Evolutionary conservation across 64 coral and sea anemone species (phyloP).

Genomic region (Dendrophyllia cribrosa): DNA sequence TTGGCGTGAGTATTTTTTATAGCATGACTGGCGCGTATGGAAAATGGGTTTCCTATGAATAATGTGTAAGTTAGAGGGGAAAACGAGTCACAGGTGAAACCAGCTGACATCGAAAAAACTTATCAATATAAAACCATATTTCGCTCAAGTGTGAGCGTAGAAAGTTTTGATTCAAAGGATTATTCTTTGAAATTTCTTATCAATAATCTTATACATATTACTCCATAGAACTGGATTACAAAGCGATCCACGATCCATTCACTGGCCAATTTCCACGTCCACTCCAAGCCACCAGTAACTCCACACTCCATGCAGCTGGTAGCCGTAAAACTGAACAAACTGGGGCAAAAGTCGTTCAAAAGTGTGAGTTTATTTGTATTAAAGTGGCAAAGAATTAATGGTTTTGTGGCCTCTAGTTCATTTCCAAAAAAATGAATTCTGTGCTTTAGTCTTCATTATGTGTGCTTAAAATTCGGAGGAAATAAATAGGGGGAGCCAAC

Average conservation of each 20-base stretch:
- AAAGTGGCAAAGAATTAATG: neutral
- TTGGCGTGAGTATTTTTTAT: neutral
- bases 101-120: neutral
- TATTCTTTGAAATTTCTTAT: neutral
- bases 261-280: neutral
- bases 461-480: neutral
- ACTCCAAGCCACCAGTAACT: neutral
- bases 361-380: neutral
- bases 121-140: neutral
- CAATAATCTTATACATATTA: neutral
- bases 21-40: neutral
- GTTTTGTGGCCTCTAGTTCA: neutral
- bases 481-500: neutral
- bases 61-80: constrained; percentile 19
- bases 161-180: neutral
- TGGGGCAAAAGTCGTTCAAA: neutral
- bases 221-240: neutral
- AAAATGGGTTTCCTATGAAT: constrained; percentile 20
- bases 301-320: constrained; percentile 18
- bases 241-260: neutral
- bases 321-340: neutral
- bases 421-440: neutral
- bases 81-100: neutral
- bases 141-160: neutral
- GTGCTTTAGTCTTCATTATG: too few relatives aligned